A percentile compares a stretch with the other conserved stretches of the same genome.
Conservation (phyloP, 2,888 invertebrate species). For the Gryllus longicercus region DNA sequence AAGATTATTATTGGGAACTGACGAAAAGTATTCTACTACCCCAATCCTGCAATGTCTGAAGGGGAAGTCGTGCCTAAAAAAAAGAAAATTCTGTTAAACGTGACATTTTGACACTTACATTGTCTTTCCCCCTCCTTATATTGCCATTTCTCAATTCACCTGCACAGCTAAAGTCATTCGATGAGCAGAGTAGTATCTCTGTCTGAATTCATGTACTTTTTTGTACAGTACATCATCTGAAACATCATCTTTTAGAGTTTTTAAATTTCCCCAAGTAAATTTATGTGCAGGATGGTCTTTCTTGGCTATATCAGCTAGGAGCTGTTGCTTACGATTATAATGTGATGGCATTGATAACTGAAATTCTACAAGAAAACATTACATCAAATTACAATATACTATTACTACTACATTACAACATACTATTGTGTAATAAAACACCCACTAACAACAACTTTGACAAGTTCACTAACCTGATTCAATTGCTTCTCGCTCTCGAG, state of each 20-base stretch:
- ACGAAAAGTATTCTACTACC: constrained; percentile 65
- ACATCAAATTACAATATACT: neutral
- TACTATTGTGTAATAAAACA: neutral
- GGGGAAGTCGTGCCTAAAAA: constrained; percentile 58
- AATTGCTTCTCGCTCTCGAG: constrained; percentile 80
- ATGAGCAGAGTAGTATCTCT: constrained; percentile 78
- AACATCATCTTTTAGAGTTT: constrained; percentile 65
- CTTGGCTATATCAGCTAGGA: constrained; percentile 66
- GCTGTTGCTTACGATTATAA: constrained; percentile 69
- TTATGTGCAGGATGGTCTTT: constrained; percentile 66
- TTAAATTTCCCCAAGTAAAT: constrained; percentile 82
- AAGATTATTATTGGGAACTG: constrained; percentile 64
- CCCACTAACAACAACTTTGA: neutral
- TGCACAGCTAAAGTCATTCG: constrained; percentile 84
- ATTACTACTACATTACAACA: neutral
- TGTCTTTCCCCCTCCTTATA: neutral
- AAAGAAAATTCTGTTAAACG: constrained; percentile 36
- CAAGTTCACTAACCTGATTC: constrained; percentile 65
- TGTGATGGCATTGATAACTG: constrained; percentile 75
- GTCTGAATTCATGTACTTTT: constrained; percentile 69
- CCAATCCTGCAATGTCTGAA: constrained; percentile 62
- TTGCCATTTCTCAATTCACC: constrained; percentile 47
- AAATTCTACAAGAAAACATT: constrained; percentile 61
- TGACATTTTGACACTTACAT: constrained; percentile 1
- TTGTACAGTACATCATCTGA: constrained; percentile 65